phyloP scores from a whole-genome alignment of 1,140 invertebrate genomes.

The Paralvinella palmiformis region DNA sequence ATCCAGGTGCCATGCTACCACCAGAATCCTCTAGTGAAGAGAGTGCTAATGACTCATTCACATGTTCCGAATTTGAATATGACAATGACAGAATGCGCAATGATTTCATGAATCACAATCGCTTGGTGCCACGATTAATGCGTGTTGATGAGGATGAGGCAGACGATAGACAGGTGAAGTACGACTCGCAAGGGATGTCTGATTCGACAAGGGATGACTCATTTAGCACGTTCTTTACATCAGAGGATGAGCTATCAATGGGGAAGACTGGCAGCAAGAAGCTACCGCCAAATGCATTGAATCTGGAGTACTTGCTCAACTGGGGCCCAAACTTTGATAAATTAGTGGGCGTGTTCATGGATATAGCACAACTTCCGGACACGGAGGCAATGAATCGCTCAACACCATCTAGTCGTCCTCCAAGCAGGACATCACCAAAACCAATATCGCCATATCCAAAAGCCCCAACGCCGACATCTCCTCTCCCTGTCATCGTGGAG shows the following conservation, averaged over 20 bases:
- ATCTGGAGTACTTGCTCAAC: conserved; percentile 89
- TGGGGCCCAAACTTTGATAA: conserved; percentile 95
- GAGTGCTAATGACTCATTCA: conserved; percentile 94
- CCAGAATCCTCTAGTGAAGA: conserved; percentile 80
- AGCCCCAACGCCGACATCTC: no score
- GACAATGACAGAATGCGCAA: conserved; percentile 58
- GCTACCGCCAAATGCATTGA: conserved; percentile 56
- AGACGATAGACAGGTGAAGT: not conserved
- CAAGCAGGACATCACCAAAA: no score
- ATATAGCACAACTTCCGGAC: conserved; percentile 88
- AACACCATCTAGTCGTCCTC: no score
- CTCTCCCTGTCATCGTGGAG: no score
- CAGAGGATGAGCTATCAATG: not conserved
- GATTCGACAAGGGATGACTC: conserved; percentile 4
- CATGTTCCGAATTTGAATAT: conserved; percentile 95
- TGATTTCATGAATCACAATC: not conserved
- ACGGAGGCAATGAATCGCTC: no score
- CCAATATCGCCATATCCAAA: no score
- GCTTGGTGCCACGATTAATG: not conserved
- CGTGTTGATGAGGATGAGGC: not conserved
- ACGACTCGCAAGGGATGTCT: not conserved
- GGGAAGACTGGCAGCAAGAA: not conserved
- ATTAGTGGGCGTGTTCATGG: conserved; percentile 89
- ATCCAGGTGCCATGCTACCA: conserved; percentile 28
- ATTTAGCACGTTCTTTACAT: not conserved